Evolutionary conservation across 1,140 invertebrate species (phyloP), one percentile per base, ranked within the genome.

Genomic region (Drosophila bipectinata): DNA sequence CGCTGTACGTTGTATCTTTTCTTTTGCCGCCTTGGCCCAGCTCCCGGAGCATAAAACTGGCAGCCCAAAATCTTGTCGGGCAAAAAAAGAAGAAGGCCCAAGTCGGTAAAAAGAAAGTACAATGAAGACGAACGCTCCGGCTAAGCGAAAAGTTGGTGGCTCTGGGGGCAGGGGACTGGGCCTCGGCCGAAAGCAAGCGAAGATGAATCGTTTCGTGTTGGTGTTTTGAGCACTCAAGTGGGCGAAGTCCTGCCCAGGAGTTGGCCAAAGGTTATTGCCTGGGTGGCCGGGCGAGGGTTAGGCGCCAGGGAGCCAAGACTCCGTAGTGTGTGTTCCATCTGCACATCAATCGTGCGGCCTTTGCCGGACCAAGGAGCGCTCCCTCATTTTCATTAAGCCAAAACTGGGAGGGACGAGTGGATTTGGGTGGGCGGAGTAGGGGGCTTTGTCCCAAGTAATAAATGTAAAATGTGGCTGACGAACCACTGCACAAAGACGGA

Each of bases 201-300:
- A 88, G 83, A 88, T 88, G 84, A 88, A 88, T 88, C 83, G 83
- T 73, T 88, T 88, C 87, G 81, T 84, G 81, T 84, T 80, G 81
- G 81, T 77, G 79, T 88, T 83, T 88, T 88, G 84, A 79, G 72
- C 63, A 82, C 77, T 82, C 76, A 80, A 79, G 79, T 82, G 72
- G 61, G 82, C 69, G 75, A 81, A 72, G 64, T 71, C 67, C 44
- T 57, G 67, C 32, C 64, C 64, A 69, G 66, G 44, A 69, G 51
- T 69, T 69, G 63, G 63, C 51, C 52, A 69, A 71, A 69, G 67
- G 67, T 69, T 69, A 69, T 69, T 69, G 64, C 67, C 67, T 69
- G n/a, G 34, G 26, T 39, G 28, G 12, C 8, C 6, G 6, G 26
- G 28, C 3, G 14, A 15, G 48, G 39, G 12, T 44, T 26, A 10